These are phyloP conservation scores for Amblyornis subalaris DNA, from an alignment of 2,113 vertebrate genomes.

Conservation along the genomic window DNA sequence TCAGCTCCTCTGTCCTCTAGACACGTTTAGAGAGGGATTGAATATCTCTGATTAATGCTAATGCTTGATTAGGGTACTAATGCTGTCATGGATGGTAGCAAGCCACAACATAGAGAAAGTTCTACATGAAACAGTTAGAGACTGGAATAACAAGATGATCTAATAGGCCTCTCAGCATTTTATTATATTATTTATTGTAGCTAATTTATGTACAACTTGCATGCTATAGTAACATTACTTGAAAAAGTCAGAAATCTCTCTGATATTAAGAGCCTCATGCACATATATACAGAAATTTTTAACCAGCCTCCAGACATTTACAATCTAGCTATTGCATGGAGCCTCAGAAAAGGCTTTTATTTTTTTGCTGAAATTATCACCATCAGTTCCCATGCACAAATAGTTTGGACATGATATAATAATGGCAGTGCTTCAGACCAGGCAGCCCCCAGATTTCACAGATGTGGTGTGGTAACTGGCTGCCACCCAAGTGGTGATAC, in stretches of 20 bases:
- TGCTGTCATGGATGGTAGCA: not conserved
- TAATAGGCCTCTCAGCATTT: not conserved
- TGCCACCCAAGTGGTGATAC: not conserved
- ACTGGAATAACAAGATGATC: not conserved
- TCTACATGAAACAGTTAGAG: not conserved
- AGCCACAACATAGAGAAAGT: not conserved
- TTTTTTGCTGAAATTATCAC: not conserved
- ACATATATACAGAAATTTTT: not conserved
- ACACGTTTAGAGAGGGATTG: not conserved
- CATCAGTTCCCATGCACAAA: slow-evolving; percentile 5
- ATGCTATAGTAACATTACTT: not conserved
- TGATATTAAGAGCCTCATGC: not conserved
- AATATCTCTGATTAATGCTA: not conserved
- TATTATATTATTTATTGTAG: not conserved
- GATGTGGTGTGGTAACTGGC: not conserved
- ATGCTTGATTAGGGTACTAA: not conserved
- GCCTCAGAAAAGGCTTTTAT: not conserved
- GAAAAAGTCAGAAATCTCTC: not conserved
- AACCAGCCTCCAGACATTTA: not conserved
- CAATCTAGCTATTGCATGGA: not conserved
- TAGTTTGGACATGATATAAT: not conserved
- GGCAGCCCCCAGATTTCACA: not conserved
- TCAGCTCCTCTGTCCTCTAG: not conserved
- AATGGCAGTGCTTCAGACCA: not conserved
- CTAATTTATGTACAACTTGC: not conserved